phyloP scores from a whole-genome alignment of 2,113 vertebrate genomes.

The Capricornis sumatraensis region DNA sequence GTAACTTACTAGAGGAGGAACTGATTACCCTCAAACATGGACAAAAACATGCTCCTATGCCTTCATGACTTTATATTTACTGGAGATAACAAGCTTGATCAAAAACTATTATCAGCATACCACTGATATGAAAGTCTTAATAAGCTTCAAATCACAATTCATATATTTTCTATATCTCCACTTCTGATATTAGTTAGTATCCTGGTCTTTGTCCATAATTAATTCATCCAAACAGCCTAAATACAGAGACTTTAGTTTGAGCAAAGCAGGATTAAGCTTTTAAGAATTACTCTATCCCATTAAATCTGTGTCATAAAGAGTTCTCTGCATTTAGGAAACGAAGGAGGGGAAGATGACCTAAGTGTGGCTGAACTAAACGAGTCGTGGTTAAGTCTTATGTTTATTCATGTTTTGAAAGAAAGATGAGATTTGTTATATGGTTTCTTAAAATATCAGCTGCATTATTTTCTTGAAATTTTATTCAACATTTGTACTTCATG shows the following conservation, averaged over 20 bases:
- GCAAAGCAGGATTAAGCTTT: not conserved
- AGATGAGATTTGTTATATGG: not conserved
- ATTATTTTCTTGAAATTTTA: not conserved
- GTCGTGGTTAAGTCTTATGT: not conserved
- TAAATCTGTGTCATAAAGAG: not conserved
- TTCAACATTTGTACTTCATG: not conserved
- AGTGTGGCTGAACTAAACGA: not conserved
- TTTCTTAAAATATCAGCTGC: not conserved
- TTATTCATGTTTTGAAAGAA: slow-evolving; percentile 3
- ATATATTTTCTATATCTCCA: not conserved
- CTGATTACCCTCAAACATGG: not conserved
- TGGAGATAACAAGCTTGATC: not conserved
- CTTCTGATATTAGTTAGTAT: not conserved
- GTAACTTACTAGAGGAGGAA: not conserved
- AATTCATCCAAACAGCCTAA: not conserved
- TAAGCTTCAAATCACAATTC: not conserved
- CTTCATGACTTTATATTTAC: not conserved
- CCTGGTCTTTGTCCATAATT: not conserved
- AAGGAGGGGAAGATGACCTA: not conserved
- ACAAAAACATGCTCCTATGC: not conserved
- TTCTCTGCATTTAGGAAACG: not conserved
- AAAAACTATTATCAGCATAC: not conserved
- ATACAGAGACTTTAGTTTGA: not conserved
- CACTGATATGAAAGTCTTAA: not conserved
- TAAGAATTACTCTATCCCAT: not conserved